Percentiles rank a stretch among this genome's conserved stretches.
These are phyloP conservation scores for Ariopsis seemanni DNA, from an alignment of 2,113 vertebrate species.

Conservation along the genomic window DNA sequence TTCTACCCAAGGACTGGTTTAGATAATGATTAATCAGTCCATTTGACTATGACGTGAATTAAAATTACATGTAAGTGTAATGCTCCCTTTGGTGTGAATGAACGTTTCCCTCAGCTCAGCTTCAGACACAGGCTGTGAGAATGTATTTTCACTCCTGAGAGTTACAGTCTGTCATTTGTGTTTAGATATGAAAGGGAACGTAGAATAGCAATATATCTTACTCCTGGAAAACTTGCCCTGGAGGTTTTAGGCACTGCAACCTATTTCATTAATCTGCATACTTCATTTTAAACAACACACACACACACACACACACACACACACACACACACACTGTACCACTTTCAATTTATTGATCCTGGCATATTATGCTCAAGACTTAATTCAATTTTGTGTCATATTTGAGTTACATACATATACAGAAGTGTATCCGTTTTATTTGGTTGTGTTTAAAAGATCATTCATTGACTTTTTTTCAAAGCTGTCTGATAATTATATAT, in stretches of 20 bases:
- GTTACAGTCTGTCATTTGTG: slow-evolving; percentile 33
- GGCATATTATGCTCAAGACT: slow-evolving; percentile 15
- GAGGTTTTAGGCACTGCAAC: slow-evolving; percentile 34
- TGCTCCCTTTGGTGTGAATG: slow-evolving; percentile 34
- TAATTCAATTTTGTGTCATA: slow-evolving; percentile 40
- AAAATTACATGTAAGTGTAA: slow-evolving; percentile 39
- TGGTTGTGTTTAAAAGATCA: slow-evolving; percentile 50
- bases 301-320: slow-evolving; percentile 4
- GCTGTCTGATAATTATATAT: slow-evolving; percentile 49
- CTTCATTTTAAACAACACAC: slow-evolving; percentile 18
- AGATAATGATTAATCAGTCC: slow-evolving; percentile 14
- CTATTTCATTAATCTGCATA: slow-evolving; percentile 37
- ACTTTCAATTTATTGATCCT: slow-evolving; percentile 45
- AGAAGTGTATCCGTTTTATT: slow-evolving; percentile 37
- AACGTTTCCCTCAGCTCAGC: slow-evolving; percentile 38
- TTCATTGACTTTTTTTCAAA: slow-evolving; percentile 51
- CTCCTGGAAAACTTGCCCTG: slow-evolving; percentile 26
- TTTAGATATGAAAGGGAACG: slow-evolving; percentile 41
- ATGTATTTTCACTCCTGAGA: slow-evolving; percentile 31
- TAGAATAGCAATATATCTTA: slow-evolving; percentile 44
- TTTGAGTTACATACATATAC: slow-evolving; percentile 20
- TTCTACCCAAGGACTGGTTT: slow-evolving; percentile 26
- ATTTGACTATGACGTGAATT: slow-evolving; percentile 39
- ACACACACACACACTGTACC: background rate
- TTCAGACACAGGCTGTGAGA: background rate